A percentile compares a stretch with the other conserved stretches of the same genome.
These are phyloP conservation scores for Sus scrofa DNA, from an alignment of 2,113 vertebrate genomes.

Conservation along the genomic window T2T-Sscrofa CM000824.6:82110501-82111000, in stretches of 20 bases:
- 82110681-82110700: not conserved
- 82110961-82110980: not conserved
- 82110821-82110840: not conserved
- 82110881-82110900: not conserved
- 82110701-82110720: constrained; percentile 17
- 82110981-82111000: not conserved
- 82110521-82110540: not conserved
- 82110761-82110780: not conserved
- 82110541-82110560: not conserved
- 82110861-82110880: not conserved
- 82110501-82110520: not conserved
- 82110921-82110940: constrained; percentile 6
- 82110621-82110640: not conserved
- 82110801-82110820: constrained; percentile 12
- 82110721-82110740: not conserved
- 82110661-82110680: constrained; percentile 1
- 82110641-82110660: constrained; percentile 3
- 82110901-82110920: constrained; percentile 39
- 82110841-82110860: constrained; percentile 5
- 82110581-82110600: not conserved
- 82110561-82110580: not conserved
- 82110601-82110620: not conserved
- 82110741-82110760: not conserved
- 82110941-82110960: constrained; percentile 1
- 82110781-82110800: not conserved